These are phyloP conservation scores for Sakesphorus luctuosus DNA, from an alignment of 2,113 vertebrate species.

Conservation along the genomic window DNA sequence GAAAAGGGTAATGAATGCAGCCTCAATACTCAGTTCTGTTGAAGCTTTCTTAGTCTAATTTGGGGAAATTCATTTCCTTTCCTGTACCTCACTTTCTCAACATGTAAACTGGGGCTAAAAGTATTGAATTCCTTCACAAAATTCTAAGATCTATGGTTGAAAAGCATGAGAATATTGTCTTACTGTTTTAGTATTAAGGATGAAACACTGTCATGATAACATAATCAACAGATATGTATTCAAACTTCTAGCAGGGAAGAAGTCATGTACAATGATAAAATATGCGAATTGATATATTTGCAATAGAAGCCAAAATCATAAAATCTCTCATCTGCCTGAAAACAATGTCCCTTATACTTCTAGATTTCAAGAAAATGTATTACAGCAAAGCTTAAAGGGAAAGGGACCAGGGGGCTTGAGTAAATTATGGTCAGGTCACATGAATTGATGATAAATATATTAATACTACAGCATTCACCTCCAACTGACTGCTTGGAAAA, in stretches of 20 bases:
- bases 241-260: neutral
- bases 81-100: neutral
- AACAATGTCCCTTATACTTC: neutral
- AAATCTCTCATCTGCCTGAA: neutral
- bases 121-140: neutral
- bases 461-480: neutral
- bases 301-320: neutral
- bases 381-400: neutral
- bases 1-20: neutral
- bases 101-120: neutral
- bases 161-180: neutral
- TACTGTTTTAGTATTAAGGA: neutral
- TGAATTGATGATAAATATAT: neutral
- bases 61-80: neutral
- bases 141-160: neutral
- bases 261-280: accelerated
- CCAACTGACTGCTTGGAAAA: neutral
- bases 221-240: neutral
- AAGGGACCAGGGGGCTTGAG: neutral
- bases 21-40: neutral
- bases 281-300: neutral
- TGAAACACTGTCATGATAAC: neutral
- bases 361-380: neutral
- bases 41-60: neutral
- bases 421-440: neutral